phyloP scores from a whole-genome alignment of 2,113 vertebrate genomes.

The Hymenochirus boettgeri region DNA sequence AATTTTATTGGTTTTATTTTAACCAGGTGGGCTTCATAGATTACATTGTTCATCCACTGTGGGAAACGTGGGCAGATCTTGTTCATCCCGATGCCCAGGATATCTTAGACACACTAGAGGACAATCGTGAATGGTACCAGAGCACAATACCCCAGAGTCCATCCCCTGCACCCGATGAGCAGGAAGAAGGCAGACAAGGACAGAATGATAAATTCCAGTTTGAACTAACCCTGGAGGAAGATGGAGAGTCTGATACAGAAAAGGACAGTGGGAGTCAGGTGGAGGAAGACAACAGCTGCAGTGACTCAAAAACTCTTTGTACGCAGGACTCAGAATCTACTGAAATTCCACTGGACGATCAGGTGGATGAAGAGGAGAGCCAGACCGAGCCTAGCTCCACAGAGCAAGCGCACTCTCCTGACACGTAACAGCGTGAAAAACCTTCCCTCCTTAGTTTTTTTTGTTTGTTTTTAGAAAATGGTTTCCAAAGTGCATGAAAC shows the following conservation, averaged over 20 bases:
- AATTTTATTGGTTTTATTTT: constrained; percentile 12
- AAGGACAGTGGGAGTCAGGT: constrained; percentile 95
- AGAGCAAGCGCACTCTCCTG: constrained; percentile 68
- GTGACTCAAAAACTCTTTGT: constrained; percentile 96
- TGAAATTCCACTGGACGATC: constrained; percentile 93
- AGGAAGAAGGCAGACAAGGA: constrained; percentile 80
- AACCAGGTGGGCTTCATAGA: constrained; percentile 95
- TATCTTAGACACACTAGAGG: constrained; percentile 94
- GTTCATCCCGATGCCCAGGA: constrained; percentile 96
- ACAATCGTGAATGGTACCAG: constrained; percentile 99
- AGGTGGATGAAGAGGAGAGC: constrained; percentile 77
- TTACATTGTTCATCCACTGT: constrained; percentile 96
- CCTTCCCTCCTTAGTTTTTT: constrained; percentile 32
- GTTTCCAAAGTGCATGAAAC: constrained; percentile 78
- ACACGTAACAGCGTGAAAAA: constrained; percentile 77
- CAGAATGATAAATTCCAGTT: constrained; percentile 97
- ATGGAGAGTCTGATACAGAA: constrained; percentile 91
- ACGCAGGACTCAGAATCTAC: constrained; percentile 97
- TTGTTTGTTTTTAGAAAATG: constrained; percentile 55
- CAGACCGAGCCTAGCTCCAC: constrained; percentile 65
- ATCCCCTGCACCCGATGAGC: constrained; percentile 83
- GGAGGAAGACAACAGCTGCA: constrained; percentile 94
- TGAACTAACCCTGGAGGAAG: constrained; percentile 94
- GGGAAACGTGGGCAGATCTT: constrained; percentile 98
- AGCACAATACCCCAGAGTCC: constrained; percentile 99